Conservation (phyloP, 2,888 invertebrate genomes). For the Gerris lacustris region DNA sequence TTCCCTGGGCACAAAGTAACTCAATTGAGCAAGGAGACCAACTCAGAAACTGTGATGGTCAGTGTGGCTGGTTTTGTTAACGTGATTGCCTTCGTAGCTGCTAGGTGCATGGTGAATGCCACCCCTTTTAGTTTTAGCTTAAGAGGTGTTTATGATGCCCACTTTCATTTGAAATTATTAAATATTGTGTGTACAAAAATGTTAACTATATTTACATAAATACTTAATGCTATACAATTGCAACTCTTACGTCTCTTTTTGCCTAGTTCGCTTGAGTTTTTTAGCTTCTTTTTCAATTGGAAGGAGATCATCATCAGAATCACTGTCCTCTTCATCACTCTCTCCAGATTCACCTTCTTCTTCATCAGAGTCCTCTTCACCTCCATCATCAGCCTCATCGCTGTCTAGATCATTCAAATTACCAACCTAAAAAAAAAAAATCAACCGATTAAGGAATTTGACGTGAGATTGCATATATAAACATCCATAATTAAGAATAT, state of each 20-base stretch:
- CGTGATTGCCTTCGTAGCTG: too few relatives aligned
- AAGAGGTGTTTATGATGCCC: too few relatives aligned
- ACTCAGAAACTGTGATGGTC: too few relatives aligned
- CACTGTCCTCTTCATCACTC: constrained; percentile 35
- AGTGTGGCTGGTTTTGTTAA: too few relatives aligned
- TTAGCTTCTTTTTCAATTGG: constrained; percentile 78
- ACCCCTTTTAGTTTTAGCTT: too few relatives aligned
- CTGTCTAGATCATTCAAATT: constrained; percentile 33
- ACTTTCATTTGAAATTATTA: too few relatives aligned
- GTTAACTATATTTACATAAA: too few relatives aligned
- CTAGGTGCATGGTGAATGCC: too few relatives aligned
- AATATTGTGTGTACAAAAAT: too few relatives aligned
- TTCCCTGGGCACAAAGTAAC: too few relatives aligned
- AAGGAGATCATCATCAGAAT: constrained; percentile 54
- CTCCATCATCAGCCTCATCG: constrained; percentile 24
- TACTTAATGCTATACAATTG: too few relatives aligned
- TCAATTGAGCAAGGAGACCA: too few relatives aligned
- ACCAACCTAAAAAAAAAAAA: constrained; percentile 22
- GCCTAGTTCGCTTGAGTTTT: constrained; percentile 60
- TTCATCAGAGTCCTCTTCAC: constrained; percentile 34
- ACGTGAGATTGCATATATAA: background rate
- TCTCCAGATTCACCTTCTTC: constrained; percentile 34
- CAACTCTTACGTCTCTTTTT: constrained; percentile 44
- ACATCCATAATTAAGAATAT: background rate
- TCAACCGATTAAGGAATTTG: background rate